Base-by-base conservation (phyloP, 2,888 invertebrate species). In the Ypsolopha sequella region DNA sequence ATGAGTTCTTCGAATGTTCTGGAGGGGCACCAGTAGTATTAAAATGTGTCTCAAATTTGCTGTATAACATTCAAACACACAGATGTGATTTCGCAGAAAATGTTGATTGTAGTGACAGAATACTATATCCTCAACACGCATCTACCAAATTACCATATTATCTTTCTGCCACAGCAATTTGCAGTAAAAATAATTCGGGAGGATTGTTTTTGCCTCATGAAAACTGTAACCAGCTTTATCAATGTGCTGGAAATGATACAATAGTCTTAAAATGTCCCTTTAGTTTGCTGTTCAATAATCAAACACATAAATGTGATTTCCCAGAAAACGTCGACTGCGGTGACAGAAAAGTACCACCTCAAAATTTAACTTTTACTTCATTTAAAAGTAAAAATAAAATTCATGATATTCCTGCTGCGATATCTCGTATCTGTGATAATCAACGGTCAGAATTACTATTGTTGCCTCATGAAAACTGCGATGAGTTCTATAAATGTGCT, bases 251-350 rank as follows among this genome's bases (percentile, higher is more conserved):
- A 1, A 66, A 66, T 6, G 34, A 10, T 6, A 65, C 66, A 0
- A 60, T 64, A 1, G 52, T 57, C 0, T 0, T 62, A 1, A 41
- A 24, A 1, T 73, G 73, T 47, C 50, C 54, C 70, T 54, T 56
- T 64, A 58, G 58, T 76, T 60, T 65, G 76, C 55, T 73, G 74
- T 71, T 73, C 70, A 58, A 68, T 39, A 63, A 66, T 0, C 41
- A 52, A 7, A 61, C 36, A 2, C 55, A 64, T 41, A 49, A 56
- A 24, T 69, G 70, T 43, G 70, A 70, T 47, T 70, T 64, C 45
- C 65, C 65, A 0, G 52, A 59, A 6, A 60, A 59, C 10, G 68
- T 70, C 0, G 54, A 64, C 1, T 70, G 69, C 47, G 64, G 64
- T 7, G 58, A 61, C 10, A 58, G 63, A 8, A 45, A 10, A 10